Base-by-base conservation (phyloP, 2,113 vertebrate species). In the Onychostoma macrolepis region DNA sequence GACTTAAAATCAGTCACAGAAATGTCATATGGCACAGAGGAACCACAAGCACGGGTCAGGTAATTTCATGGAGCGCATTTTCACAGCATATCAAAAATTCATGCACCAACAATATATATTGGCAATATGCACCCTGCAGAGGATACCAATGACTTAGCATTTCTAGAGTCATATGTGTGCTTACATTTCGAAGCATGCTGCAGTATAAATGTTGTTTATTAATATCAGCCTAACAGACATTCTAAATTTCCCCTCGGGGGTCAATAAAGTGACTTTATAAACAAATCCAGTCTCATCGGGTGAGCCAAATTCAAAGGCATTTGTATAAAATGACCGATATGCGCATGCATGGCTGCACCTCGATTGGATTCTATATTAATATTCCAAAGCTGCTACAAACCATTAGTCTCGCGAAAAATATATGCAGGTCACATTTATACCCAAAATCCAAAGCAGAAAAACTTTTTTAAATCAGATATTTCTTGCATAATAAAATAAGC, bases 71-170 rank as follows among this genome's bases (percentile, higher is more conserved):
- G n/a, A 48, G 58, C 8, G 24, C 38, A 41, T 82, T 80, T 82
- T 43, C 43, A 9, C 61, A 50, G 63, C 61, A 36, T 71, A 71
- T 83, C 19, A 83, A 71, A 67, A 83, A 83, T 71, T 71, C 28
- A 71, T 83, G 63, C 28, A 33, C 65, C 41, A 83, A 71, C 17
- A 50, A 28, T 24, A 83, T 45, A 33, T 83, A 67, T 36, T 83
- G 81, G 63, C 65, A 71, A 83, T 71, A 83, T 71, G 81, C 61
- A 71, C 38, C 63, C 81, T 69, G 81, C 63, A 50, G 43, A 45
- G 78, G 11, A 45, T 7, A 82, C 58, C 76, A 33, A 30, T 50
- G 48, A 33, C 9, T 21, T 15, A 58, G 28, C 12, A 58, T 80
- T 21, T 38, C 53, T 13, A 61, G 53, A 24, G 80, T 36, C 81